These are phyloP conservation scores for Bombus vancouverensis DNA, from an alignment of 1,140 invertebrate species.

Conservation along the genomic window DNA sequence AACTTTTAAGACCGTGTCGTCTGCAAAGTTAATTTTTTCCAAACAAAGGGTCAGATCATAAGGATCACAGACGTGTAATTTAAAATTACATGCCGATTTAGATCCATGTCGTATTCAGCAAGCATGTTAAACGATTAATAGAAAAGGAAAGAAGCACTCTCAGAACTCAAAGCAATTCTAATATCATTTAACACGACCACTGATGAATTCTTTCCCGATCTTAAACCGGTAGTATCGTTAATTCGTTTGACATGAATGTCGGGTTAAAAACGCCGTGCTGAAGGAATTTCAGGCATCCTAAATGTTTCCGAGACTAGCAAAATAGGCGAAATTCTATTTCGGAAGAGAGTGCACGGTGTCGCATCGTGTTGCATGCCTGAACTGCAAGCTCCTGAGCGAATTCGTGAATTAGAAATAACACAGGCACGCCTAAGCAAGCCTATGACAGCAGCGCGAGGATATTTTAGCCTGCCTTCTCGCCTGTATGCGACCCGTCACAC, in stretches of 20 bases:
- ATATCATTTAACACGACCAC: neutral
- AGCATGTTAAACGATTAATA: too few relatives aligned
- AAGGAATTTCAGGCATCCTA: neutral
- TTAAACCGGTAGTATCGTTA: neutral
- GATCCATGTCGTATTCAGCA: too few relatives aligned
- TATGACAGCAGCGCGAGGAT: slow-evolving; percentile 27
- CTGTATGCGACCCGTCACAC: neutral
- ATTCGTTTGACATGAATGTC: neutral
- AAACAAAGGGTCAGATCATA: too few relatives aligned
- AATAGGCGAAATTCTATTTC: slow-evolving; percentile 36
- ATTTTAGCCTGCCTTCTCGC: slow-evolving; percentile 12
- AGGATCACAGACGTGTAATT: too few relatives aligned
- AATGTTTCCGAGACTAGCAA: slow-evolving; percentile 12
- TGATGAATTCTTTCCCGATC: neutral
- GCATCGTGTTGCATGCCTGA: slow-evolving; percentile 20
- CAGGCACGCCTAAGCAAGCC: slow-evolving; percentile 22
- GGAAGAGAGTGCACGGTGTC: neutral
- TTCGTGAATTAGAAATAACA: slow-evolving; percentile 54
- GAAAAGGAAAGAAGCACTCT: too few relatives aligned
- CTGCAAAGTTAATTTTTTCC: too few relatives aligned
- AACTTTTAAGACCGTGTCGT: too few relatives aligned
- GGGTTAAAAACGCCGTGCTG: neutral
- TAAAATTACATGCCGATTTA: too few relatives aligned
- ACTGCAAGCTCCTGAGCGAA: slow-evolving; percentile 26
- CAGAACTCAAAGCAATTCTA: too few relatives aligned